phyloP scores from a whole-genome alignment of 53 echinoderm and acorn worm genomes.

The Paracentrotus lividus region DNA sequence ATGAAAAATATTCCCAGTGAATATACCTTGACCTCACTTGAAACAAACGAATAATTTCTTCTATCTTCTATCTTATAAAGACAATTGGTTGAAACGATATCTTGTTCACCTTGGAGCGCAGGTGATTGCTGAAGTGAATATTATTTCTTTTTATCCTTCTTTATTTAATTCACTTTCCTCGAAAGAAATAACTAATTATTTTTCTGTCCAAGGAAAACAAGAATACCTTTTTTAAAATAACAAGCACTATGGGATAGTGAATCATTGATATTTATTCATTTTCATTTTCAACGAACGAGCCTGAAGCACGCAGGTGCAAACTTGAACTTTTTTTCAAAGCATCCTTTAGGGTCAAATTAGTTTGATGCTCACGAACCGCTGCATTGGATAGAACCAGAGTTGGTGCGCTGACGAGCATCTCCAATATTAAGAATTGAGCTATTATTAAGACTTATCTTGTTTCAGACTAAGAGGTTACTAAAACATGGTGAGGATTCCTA shows the following conservation, averaged over 20 bases:
- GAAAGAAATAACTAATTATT: slow-evolving; percentile 1
- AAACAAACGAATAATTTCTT: neutral
- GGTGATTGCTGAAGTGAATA: neutral
- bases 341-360: neutral
- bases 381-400: neutral
- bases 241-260: neutral
- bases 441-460: too few species aligned
- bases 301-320: slow-evolving; percentile 31
- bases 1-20: too few species aligned
- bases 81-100: neutral
- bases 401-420: neutral
- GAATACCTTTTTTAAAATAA: neutral
- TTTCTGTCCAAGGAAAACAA: neutral
- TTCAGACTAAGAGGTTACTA: too few species aligned
- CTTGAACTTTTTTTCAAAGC: slow-evolving; percentile 13
- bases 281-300: slow-evolving; percentile 26
- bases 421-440: too few species aligned
- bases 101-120: neutral
- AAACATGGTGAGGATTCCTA: too few species aligned
- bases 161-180: slow-evolving; percentile 16
- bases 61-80: neutral
- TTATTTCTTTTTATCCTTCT: neutral
- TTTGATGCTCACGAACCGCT: neutral
- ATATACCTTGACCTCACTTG: neutral
- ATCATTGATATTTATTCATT: slow-evolving; percentile 31